Percentiles rank a stretch among this genome's conserved stretches.
Evolutionary conservation across 2,888 invertebrate genomes (phyloP).

Genomic region (Volucella bombylans): DNA sequence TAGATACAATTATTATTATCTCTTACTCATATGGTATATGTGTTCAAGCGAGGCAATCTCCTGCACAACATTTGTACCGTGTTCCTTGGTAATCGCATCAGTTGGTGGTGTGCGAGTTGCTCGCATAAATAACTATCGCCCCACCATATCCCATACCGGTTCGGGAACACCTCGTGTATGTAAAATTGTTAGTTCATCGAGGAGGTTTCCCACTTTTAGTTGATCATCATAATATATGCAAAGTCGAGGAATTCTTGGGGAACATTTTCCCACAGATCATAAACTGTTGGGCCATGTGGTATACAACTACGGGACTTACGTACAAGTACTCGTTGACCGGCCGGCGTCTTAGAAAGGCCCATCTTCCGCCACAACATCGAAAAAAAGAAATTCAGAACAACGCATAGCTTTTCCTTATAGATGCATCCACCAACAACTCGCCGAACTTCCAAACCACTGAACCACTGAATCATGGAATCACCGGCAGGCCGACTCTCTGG

Average conservation of each 20-base stretch:
- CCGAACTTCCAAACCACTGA: constrained; percentile 1
- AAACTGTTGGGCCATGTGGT: constrained; percentile 60
- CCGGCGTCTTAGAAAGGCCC: constrained; percentile 58
- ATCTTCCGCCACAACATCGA: constrained; percentile 11
- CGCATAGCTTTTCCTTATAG: constrained; percentile 58
- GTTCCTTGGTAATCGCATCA: constrained; percentile 1
- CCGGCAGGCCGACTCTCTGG: constrained; percentile 5
- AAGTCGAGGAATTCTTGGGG: constrained; percentile 52
- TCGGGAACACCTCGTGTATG: constrained; percentile 48
- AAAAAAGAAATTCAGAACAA: constrained; percentile 63
- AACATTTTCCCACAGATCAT: constrained; percentile 70
- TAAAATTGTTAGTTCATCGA: constrained; percentile 43
- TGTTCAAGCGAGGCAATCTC: constrained; percentile 30
- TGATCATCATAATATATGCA: constrained; percentile 71
- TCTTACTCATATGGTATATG: constrained; percentile 49
- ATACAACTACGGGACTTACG: constrained; percentile 31
- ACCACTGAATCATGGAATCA: no score
- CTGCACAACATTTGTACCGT: constrained; percentile 52
- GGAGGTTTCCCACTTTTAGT: constrained; percentile 53
- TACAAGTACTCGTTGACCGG: constrained; percentile 5
- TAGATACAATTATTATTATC: constrained; percentile 71
- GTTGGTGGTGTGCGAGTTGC: constrained; percentile 24
- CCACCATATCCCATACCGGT: constrained; percentile 60
- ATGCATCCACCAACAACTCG: constrained; percentile 9
- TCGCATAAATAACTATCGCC: constrained; percentile 57